A percentile compares a stretch with the other conserved stretches of the same genome.
phyloP scores from a whole-genome alignment of 2,113 vertebrate genomes.

The Saguinus imperator region DNA sequence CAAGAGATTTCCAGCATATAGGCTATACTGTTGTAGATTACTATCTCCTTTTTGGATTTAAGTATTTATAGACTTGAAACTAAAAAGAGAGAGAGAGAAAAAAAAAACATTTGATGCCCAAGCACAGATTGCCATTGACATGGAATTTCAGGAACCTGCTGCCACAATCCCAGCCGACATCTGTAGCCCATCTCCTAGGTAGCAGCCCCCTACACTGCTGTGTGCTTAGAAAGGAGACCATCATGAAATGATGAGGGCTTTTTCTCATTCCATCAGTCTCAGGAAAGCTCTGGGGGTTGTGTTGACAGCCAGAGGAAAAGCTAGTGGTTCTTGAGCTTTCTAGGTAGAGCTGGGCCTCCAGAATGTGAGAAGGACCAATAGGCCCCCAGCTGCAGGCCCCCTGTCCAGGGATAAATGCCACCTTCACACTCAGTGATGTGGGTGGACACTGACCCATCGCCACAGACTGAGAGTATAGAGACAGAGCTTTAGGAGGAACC shows the following conservation, averaged over 20 bases:
- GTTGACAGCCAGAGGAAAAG: not conserved
- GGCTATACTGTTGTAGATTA: not conserved
- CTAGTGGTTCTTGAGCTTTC: not conserved
- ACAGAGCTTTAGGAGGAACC: not conserved
- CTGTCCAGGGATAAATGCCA: not conserved
- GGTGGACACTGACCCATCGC: no score
- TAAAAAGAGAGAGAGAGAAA: not conserved
- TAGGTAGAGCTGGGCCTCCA: no score
- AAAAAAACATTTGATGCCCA: not conserved
- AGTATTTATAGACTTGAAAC: not conserved
- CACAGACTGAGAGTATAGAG: rapidly evolving
- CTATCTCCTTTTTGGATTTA: not conserved
- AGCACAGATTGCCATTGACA: no score
- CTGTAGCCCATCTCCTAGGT: not conserved
- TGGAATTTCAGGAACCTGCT: not conserved
- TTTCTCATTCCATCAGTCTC: not conserved
- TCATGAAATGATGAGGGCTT: no score
- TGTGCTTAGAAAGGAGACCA: not conserved
- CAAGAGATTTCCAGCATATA: not conserved
- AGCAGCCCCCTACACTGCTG: not conserved
- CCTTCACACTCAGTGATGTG: no score
- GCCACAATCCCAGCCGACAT: not conserved
- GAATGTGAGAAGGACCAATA: no score
- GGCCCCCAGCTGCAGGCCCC: not conserved
- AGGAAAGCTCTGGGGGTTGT: not conserved